Evolutionary conservation across 1,140 invertebrate genomes (phyloP), one percentile per base, ranked within the genome.

Genomic region (Drosophila cardini): DNA sequence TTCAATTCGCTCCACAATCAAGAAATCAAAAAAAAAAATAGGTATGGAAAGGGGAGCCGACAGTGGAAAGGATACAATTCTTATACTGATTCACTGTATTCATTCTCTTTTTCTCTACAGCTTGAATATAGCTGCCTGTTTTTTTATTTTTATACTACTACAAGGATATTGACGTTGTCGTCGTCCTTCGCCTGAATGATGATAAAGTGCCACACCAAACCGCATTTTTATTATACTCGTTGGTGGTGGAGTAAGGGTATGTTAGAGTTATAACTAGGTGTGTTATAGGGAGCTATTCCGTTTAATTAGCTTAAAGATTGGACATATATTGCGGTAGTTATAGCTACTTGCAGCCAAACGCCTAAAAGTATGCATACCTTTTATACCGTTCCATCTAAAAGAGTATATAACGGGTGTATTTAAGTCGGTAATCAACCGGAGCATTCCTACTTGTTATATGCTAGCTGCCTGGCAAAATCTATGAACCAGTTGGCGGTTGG

Each of bases 171-270:
- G 72, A 67, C 72, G 72, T 50, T 43, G 40, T 57, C 42, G 55
- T 45, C 63, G 64, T 69, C 72, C 45, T 71, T 64, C 61, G 46
- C 5, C 45, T 38, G 36, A 48, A 73, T 43, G 72, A 76, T 79
- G 82, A 83, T 70, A 69, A 76, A 78, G 65, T 87, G 83, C 61
- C 71, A 48, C 78, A 61, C 40, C 83, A 87, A 87, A 87, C 83
- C 82, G 53, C 72, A 87, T 76, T 63, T 74, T 60, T 26, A 5
- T 26, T 26, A 26, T 26, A 26, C 21, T 5, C 2, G 21, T 2
- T 26, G 2, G 21, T 26, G 4, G 2, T 4, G 5, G 21, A 26
- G 21, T 26, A 4, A 5, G 21, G 21, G 21, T 21, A n/a, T n/a
- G n/a, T n/a, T n/a, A n/a, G n/a, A n/a, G n/a, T n/a, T n/a, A n/a